Base-by-base conservation (phyloP, 2,113 vertebrate genomes). In the Microtus oregoni region DNA sequence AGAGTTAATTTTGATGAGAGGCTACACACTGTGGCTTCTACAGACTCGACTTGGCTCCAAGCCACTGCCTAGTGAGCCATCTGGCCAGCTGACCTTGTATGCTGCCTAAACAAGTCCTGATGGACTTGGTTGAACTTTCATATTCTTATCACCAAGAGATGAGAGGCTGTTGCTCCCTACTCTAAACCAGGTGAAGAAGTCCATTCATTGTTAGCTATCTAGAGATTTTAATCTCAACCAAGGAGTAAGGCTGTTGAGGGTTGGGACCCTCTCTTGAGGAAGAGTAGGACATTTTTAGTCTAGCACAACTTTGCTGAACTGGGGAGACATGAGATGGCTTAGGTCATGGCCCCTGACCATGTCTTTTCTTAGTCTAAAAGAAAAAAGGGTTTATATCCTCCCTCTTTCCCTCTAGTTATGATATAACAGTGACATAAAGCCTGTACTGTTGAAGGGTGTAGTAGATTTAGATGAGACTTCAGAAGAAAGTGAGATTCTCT, bases 381-480 rank as follows among this genome's bases (percentile, higher is more conserved):
- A 76, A 91, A 68, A 86, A 15, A 12, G 3, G 4, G 4, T 82
- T 87, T 52, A 78, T n/a, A 75, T 4, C 9, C 35, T 58, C 79
- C 35, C 35, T 38, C 52, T 65, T 1, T 32, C 26, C 35, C 28
- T 81, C 17, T 52, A 7, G 6, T 19, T 61, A 4, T 52, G 26
- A 65, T 55, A 44, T 41, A 50, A 89, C 81, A 9, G 61, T n/a
- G 32, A 83, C 44, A 26, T 76, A 77, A 75, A 35, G 14, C 58
- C 38, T 90, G 0, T 89, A 17, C 41, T 41, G 44, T 72, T 75
- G 89, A 68, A 81, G n/a, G 11, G 63, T 0, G 1, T 67, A 14
- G 65, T 92, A 28, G 67, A 76, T 52, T 79, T 58, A 94, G 20
- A 35, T 95, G 88, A 82, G 32, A 61, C 19, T 91, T 94, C 86